These are phyloP conservation scores for Daphoenositta chrysoptera DNA, from an alignment of 2,113 vertebrate species.

Conservation along the genomic window DNA sequence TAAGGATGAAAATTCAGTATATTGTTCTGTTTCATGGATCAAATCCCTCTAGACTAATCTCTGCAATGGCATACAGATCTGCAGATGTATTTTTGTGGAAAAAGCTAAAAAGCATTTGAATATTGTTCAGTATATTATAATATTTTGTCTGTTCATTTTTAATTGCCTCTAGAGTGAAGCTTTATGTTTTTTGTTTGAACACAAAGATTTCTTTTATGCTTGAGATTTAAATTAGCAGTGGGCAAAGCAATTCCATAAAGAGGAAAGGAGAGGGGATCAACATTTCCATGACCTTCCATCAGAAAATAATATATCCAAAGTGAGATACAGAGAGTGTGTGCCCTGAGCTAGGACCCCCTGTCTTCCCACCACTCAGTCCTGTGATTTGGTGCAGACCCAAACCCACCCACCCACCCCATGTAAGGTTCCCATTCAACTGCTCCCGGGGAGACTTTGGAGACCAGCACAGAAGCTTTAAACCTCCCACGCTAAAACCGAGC, in stretches of 20 bases:
- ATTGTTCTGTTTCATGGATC: not conserved
- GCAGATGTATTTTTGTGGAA: not conserved
- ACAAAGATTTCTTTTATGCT: not conserved
- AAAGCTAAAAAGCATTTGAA: not conserved
- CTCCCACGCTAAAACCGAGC: accelerated
- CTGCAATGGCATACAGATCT: not conserved
- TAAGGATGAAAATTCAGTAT: not conserved
- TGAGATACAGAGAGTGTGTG: not conserved
- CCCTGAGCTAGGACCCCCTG: not conserved
- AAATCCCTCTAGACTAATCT: not conserved
- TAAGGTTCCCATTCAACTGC: accelerated
- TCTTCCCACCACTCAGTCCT: not conserved
- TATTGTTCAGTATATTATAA: not conserved
- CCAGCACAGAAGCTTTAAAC: not conserved
- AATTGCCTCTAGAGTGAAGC: not conserved
- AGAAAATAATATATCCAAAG: not conserved
- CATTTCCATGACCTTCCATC: not conserved
- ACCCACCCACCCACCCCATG: accelerated
- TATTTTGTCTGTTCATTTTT: slow-evolving; percentile 12
- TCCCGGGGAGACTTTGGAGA: not conserved
- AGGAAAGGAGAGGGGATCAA: not conserved
- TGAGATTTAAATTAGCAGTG: not conserved
- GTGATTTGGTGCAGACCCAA: not conserved
- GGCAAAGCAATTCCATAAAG: not conserved
- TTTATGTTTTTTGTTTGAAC: not conserved